Evolutionary conservation across 2,888 invertebrate genomes (phyloP), one percentile per base, ranked within the genome.

Genomic region (Corythucha ciliata): DNA sequence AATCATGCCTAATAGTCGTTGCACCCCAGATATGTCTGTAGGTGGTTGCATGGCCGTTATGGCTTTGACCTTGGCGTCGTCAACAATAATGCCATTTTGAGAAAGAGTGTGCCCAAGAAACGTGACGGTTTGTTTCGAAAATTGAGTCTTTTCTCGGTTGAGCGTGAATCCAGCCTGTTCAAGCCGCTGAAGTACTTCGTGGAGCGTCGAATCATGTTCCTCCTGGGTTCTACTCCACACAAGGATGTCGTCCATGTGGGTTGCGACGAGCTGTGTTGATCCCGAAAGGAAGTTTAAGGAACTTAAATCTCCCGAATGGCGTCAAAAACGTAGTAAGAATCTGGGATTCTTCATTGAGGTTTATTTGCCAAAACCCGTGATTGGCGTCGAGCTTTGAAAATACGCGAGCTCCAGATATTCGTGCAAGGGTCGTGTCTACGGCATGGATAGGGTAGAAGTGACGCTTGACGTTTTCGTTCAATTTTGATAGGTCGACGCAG

Each of bases 211-310:
- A 22, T 59, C 55, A 54, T 61, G 60, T 36, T 62, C 59, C 16
- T 47, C 29, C 37, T 53, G 42, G 21, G 32, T 57, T 34, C 36
- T 51, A 12, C 53, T 58, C 37, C 25, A 53, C 7, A 62, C 45
- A 18, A 62, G 39, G 16, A 63, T 46, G 44, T 63, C 60, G 52
- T 63, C 61, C 20, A 63, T 56, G 33, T 57, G 55, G 1, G 52
- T 45, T 46, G 5, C 40, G 36, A 21, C 50, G 48, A 2, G 62
- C 60, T 36, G 55, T 55, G 6, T 48, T 51, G 22, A 64, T 44
- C 7, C 64, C 64, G 55, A 59, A 65, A 0, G 65, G 61, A 16
- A 44, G 26, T 6, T 20, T 20, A 18, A 40, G 33, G 24, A 50
- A 50, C 33, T 41, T 50, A 20, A 33, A 50, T 6, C 50, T 20